These are phyloP conservation scores for Lagodon rhomboides DNA, from an alignment of 2,797 vertebrate genomes.

Conservation along the genomic window DNA sequence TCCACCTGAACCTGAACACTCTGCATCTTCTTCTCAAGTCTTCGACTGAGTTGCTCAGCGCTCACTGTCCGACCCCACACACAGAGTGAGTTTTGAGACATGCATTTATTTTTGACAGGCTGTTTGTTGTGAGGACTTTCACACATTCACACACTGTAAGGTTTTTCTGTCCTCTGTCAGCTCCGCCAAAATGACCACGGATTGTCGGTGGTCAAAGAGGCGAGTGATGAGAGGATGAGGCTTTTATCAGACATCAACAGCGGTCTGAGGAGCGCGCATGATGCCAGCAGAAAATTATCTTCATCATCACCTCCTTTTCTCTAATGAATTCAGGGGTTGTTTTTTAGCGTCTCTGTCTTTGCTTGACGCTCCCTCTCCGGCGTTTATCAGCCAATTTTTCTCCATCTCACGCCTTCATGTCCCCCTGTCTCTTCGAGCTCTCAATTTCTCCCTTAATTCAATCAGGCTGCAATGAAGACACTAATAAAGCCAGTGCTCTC, in stretches of 20 bases:
- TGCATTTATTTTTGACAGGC: too few species aligned
- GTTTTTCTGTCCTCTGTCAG: too few species aligned
- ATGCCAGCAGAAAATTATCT: neutral
- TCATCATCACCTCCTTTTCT: constrained; percentile 8
- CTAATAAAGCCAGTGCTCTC: constrained; percentile 2
- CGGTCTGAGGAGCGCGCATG: neutral
- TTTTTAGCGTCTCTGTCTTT: constrained; percentile 25
- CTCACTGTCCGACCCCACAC: too few species aligned
- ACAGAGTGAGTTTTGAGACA: too few species aligned
- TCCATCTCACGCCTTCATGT: constrained; percentile 25
- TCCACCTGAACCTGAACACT: too few species aligned
- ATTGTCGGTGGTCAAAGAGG: neutral
- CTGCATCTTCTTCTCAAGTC: too few species aligned
- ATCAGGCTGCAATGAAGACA: constrained; percentile 5
- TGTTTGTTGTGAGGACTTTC: too few species aligned
- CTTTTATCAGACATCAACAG: neutral
- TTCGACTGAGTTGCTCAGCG: too few species aligned
- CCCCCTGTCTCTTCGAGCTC: neutral
- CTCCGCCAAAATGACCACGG: too few species aligned
- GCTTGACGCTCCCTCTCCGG: neutral
- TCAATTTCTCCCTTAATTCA: neutral
- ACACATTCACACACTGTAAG: too few species aligned
- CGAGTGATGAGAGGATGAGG: neutral
- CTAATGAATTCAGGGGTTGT: neutral
- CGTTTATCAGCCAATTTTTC: constrained; percentile 23